A percentile compares a stretch with the other conserved stretches of the same genome.
Conservation (phyloP, 2,797 vertebrate species). For the Huso huso region DNA sequence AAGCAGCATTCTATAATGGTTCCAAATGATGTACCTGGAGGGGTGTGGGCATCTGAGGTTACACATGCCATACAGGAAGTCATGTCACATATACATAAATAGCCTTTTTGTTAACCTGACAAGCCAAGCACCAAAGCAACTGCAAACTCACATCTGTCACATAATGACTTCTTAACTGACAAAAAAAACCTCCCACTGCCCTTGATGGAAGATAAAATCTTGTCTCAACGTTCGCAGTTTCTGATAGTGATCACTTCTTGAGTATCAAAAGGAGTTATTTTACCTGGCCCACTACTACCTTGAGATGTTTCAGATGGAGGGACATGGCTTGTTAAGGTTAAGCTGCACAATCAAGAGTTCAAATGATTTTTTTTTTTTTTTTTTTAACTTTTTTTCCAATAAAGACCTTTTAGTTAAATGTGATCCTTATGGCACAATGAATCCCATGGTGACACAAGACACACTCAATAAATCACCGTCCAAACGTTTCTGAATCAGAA, state of each 20-base stretch:
- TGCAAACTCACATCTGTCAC: too few species aligned
- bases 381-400: constrained; percentile 25
- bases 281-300: constrained; percentile 12
- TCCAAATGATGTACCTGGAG: too few species aligned
- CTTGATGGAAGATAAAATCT: constrained; percentile 30
- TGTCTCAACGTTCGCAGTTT: constrained; percentile 27
- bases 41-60: too few species aligned
- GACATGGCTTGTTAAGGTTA: too few species aligned
- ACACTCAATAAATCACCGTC: constrained; percentile 28
- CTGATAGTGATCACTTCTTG: constrained; percentile 30
- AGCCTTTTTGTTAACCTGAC: too few species aligned
- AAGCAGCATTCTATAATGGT: too few species aligned
- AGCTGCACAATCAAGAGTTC: too few species aligned
- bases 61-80: too few species aligned
- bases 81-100: too few species aligned
- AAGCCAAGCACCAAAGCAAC: too few species aligned
- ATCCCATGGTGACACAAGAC: constrained; percentile 35
- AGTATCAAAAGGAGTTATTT: constrained; percentile 21
- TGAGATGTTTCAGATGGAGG: constrained; percentile 3
- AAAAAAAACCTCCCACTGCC: constrained; percentile 22
- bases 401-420: constrained; percentile 15
- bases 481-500: constrained; percentile 25
- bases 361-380: not conserved
- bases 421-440: constrained; percentile 25
- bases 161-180: constrained; percentile 24